phyloP scores from a whole-genome alignment of 2,888 invertebrate genomes.

The Euclidia mi region DNA sequence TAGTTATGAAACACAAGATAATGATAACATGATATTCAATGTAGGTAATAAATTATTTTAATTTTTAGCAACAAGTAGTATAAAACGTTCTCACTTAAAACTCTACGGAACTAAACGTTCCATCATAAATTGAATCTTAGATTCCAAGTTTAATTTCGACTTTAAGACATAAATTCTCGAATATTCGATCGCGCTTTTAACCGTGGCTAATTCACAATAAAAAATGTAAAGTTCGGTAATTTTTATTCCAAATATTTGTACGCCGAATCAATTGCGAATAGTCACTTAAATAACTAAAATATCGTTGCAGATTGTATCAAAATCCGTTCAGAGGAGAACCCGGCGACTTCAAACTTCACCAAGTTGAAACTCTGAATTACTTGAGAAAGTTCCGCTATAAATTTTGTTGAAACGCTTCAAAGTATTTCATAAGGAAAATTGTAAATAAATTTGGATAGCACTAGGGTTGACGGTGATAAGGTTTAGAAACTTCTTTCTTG shows the following conservation, averaged over 20 bases:
- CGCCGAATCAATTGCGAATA: slow-evolving; percentile 29
- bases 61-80: too few relatives aligned
- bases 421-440: slow-evolving; percentile 84
- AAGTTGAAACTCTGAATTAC: slow-evolving; percentile 71
- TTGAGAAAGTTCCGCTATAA: slow-evolving; percentile 75
- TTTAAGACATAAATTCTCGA: neutral
- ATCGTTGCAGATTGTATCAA: slow-evolving; percentile 56
- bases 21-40: too few relatives aligned
- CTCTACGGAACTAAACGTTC: too few relatives aligned
- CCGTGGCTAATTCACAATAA: neutral
- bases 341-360: slow-evolving; percentile 52
- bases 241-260: slow-evolving; percentile 38
- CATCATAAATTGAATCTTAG: too few relatives aligned
- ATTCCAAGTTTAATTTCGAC: too few relatives aligned
- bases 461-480: slow-evolving; percentile 55
- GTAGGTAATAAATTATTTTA: too few relatives aligned
- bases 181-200: neutral
- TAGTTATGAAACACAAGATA: too few relatives aligned
- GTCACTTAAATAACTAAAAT: slow-evolving; percentile 45
- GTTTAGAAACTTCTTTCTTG: too few relatives aligned
- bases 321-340: slow-evolving; percentile 49
- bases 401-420: slow-evolving; percentile 73
- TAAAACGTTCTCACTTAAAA: too few relatives aligned
- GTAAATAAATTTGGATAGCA: slow-evolving; percentile 68
- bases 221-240: slow-evolving; percentile 19